Evolutionary conservation across 2,888 invertebrate genomes (phyloP).

Genomic region (Hymenopus coronatus): DNA sequence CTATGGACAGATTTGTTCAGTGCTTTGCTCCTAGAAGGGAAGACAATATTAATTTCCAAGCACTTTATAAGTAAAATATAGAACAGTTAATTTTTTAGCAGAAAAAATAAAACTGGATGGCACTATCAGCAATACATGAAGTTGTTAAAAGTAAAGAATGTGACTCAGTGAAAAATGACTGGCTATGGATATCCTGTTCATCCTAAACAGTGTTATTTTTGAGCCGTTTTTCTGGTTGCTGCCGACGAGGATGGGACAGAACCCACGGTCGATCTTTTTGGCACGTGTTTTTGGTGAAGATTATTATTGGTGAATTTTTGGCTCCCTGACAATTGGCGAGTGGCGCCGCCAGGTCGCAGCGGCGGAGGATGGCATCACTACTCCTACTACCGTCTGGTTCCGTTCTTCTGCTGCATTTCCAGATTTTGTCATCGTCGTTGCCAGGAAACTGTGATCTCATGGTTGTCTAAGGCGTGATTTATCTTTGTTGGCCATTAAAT

Average conservation of each 20-base stretch:
- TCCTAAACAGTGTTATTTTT: conserved; percentile 11
- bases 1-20: neutral
- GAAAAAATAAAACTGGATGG: neutral
- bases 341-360: conserved; percentile 24
- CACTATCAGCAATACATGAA: neutral
- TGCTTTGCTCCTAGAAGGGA: neutral
- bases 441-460: neutral
- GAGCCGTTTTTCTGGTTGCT: conserved; percentile 5
- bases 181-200: neutral
- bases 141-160: neutral
- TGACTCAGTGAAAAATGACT: neutral
- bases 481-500: neutral
- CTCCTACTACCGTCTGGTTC: neutral
- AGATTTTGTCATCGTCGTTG: neutral
- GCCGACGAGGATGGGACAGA: neutral
- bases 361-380: neutral
- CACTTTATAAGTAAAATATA: neutral
- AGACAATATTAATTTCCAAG: neutral
- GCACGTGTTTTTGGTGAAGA: conserved; percentile 23
- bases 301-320: conserved; percentile 30
- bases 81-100: neutral
- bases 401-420: neutral
- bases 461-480: neutral
- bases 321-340: conserved; percentile 24
- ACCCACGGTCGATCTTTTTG: conserved; percentile 3